Conservation (phyloP, 2,888 invertebrate species). For the Timandra comae region DNA sequence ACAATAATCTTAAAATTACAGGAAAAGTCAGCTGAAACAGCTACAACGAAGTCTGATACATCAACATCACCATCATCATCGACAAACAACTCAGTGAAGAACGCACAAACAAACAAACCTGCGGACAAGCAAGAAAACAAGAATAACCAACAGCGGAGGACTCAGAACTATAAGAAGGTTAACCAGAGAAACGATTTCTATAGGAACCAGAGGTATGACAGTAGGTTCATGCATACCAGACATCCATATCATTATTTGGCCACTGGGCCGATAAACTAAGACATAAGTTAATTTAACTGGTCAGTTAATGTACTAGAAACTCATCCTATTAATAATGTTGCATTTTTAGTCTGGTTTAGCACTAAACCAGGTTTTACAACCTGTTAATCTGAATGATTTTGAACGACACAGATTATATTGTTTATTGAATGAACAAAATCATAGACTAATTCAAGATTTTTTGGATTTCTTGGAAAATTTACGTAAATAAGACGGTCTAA, state of each 20-base stretch:
- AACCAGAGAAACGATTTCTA: conserved; percentile 58
- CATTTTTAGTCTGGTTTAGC: too few species aligned
- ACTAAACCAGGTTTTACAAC: too few species aligned
- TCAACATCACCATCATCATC: conserved; percentile 1
- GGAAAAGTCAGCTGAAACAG: conserved; percentile 15
- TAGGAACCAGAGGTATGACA: conserved; percentile 64
- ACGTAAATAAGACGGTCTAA: too few species aligned
- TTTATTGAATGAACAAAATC: too few species aligned
- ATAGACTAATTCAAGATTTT: too few species aligned
- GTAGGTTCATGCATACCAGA: conserved; percentile 54
- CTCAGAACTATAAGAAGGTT: conserved; percentile 58
- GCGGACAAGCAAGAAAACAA: conserved; percentile 30
- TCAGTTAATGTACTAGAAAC: too few species aligned
- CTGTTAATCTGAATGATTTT: too few species aligned
- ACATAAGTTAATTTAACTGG: too few species aligned
- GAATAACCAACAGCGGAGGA: conserved; percentile 44
- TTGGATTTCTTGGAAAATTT: too few species aligned
- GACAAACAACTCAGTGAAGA: conserved; percentile 21
- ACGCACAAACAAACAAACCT: conserved; percentile 24
- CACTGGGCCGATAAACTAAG: conserved; percentile 70
- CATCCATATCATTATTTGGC: conserved; percentile 66
- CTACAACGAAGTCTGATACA: conserved; percentile 26
- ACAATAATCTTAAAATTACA: too few species aligned
- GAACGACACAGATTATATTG: too few species aligned
- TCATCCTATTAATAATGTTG: too few species aligned